Percentiles rank a stretch among this genome's conserved stretches.
These are phyloP conservation scores for Halictus ligatus DNA, from an alignment of 2,888 invertebrate genomes.

Conservation along the genomic window DNA sequence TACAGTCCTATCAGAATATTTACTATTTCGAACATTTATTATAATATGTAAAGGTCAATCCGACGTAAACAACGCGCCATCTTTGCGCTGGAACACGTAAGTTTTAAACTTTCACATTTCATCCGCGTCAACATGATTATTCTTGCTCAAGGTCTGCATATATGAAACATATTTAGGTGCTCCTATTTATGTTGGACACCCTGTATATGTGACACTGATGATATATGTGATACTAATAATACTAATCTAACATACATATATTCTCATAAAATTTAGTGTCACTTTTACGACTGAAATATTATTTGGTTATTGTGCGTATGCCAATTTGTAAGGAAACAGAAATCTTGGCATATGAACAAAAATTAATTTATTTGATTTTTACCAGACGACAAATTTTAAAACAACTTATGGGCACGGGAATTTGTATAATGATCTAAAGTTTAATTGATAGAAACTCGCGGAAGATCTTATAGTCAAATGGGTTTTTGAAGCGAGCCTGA, in stretches of 20 bases:
- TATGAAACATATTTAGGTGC: too few species aligned
- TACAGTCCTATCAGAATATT: too few species aligned
- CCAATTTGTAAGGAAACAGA: background rate
- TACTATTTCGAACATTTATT: too few species aligned
- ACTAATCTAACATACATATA: background rate
- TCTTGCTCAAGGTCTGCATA: too few species aligned
- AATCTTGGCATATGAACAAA: background rate
- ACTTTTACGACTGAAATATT: background rate
- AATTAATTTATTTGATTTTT: background rate
- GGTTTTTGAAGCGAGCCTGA: too few species aligned
- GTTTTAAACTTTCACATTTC: too few species aligned
- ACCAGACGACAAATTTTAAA: background rate
- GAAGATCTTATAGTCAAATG: too few species aligned
- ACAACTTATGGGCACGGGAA: background rate
- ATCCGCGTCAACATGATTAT: too few species aligned
- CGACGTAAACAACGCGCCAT: too few species aligned
- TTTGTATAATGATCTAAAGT: background rate
- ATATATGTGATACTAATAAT: background rate
- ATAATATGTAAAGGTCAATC: too few species aligned
- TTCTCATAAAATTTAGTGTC: background rate
- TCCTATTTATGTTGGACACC: too few species aligned
- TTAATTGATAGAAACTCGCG: background rate
- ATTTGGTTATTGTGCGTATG: background rate
- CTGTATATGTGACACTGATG: background rate
- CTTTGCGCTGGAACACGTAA: too few species aligned